A percentile compares a stretch with the other conserved stretches of the same genome.
These are phyloP conservation scores for Cheilinus undulatus DNA, from an alignment of 2,113 vertebrate species.

Conservation along the genomic window DNA sequence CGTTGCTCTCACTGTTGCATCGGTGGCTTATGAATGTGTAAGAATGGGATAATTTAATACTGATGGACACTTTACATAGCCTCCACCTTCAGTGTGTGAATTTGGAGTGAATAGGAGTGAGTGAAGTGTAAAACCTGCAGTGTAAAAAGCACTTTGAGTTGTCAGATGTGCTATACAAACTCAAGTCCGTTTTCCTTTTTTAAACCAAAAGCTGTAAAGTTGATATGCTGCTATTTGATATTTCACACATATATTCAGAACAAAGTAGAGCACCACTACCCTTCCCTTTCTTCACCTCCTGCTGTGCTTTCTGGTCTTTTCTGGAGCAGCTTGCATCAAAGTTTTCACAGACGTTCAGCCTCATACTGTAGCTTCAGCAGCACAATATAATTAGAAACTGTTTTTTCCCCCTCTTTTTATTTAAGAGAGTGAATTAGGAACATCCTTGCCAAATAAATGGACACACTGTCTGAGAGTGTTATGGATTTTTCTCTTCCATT, in stretches of 20 bases:
- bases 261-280: neutral
- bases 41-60: no score
- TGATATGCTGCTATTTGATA: neutral
- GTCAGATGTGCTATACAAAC: no score
- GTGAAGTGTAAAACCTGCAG: no score
- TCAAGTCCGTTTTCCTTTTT: no score
- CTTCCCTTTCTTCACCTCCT: neutral
- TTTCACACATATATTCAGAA: neutral
- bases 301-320: slow-evolving; percentile 5
- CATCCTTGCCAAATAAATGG: slow-evolving; percentile 69
- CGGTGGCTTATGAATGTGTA: no score
- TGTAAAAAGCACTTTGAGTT: no score
- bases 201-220: neutral
- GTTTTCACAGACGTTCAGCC: slow-evolving; percentile 28
- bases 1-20: no score
- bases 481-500: slow-evolving; percentile 67
- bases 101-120: no score
- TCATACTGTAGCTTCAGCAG: slow-evolving; percentile 12
- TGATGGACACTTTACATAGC: no score
- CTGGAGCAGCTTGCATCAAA: slow-evolving; percentile 15
- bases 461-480: slow-evolving; percentile 64
- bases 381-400: slow-evolving; percentile 26
- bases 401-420: slow-evolving; percentile 54
- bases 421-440: slow-evolving; percentile 61
- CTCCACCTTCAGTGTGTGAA: no score